These are phyloP conservation scores for Poecilia latipinna DNA, from an alignment of 2,113 vertebrate genomes.

Conservation along the genomic window DNA sequence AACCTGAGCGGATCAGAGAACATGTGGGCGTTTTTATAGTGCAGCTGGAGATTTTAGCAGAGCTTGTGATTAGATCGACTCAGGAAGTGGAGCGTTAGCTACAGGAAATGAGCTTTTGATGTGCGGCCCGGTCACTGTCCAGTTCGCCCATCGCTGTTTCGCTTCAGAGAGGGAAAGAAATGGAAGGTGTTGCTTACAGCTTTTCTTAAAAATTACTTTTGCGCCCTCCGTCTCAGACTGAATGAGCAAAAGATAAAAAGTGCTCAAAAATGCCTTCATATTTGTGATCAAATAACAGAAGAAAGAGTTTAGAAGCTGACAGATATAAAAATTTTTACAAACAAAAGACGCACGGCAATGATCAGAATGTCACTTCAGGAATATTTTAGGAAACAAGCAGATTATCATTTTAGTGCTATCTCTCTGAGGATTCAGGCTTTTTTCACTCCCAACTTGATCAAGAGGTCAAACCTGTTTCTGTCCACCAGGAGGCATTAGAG, in stretches of 20 bases:
- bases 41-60: neutral
- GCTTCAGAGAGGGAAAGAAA: slow-evolving; percentile 1
- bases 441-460: neutral
- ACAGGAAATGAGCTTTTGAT: slow-evolving; percentile 39
- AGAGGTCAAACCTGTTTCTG: neutral
- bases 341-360: neutral
- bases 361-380: neutral
- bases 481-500: slow-evolving; percentile 37
- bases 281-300: neutral
- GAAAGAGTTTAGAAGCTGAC: neutral
- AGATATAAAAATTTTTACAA: neutral
- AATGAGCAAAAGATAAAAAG: too few relatives aligned
- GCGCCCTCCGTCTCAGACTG: too few relatives aligned
- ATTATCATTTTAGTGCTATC: neutral
- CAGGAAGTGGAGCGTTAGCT: slow-evolving; percentile 12
- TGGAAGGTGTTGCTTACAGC: neutral
- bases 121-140: slow-evolving; percentile 2
- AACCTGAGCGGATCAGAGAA: slow-evolving; percentile 16
- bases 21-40: neutral
- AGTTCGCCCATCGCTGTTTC: neutral
- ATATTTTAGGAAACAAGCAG: neutral
- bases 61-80: neutral
- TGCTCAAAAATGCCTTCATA: too few relatives aligned
- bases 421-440: neutral
- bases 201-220: too few relatives aligned